Percentiles rank a stretch among this genome's conserved stretches.
Evolutionary conservation across 2,888 invertebrate genomes (phyloP).

Genomic region (Synergus gifuensis): DNA sequence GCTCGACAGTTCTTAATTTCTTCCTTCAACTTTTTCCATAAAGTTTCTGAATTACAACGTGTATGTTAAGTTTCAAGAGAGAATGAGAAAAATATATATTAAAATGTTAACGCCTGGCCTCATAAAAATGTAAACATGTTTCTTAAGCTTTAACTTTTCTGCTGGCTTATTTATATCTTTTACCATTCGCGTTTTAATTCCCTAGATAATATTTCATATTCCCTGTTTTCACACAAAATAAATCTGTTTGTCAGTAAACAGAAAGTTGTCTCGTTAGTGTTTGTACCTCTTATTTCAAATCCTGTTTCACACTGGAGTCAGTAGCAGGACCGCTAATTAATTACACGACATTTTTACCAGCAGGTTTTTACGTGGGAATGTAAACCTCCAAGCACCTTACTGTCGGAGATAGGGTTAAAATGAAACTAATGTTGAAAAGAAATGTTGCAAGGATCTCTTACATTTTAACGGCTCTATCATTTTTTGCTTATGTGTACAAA

Average conservation of each 20-base stretch:
- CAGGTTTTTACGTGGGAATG: slow-evolving; percentile 37
- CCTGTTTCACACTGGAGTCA: slow-evolving; percentile 28
- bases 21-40: too few relatives aligned
- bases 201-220: not conserved
- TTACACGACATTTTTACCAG: slow-evolving; percentile 30
- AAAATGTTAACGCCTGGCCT: too few relatives aligned
- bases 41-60: too few relatives aligned
- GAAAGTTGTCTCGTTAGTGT: slow-evolving; percentile 35
- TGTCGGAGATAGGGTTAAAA: not conserved
- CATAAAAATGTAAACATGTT: too few relatives aligned
- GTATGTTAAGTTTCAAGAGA: too few relatives aligned
- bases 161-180: not conserved
- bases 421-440: not conserved
- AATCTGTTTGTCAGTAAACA: slow-evolving; percentile 24
- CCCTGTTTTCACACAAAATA: not conserved
- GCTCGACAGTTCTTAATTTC: too few relatives aligned
- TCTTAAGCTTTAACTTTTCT: too few relatives aligned
- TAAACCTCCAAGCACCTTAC: not conserved
- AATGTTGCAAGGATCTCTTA: not conserved
- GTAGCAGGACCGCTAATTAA: slow-evolving; percentile 39
- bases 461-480: not conserved
- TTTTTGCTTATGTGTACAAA: too few relatives aligned
- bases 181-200: not conserved
- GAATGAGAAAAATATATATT: too few relatives aligned
- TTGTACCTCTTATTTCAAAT: slow-evolving; percentile 31